Conservation (phyloP, 2,888 invertebrate genomes). For the Xestoiulus laeticollis region DNA sequence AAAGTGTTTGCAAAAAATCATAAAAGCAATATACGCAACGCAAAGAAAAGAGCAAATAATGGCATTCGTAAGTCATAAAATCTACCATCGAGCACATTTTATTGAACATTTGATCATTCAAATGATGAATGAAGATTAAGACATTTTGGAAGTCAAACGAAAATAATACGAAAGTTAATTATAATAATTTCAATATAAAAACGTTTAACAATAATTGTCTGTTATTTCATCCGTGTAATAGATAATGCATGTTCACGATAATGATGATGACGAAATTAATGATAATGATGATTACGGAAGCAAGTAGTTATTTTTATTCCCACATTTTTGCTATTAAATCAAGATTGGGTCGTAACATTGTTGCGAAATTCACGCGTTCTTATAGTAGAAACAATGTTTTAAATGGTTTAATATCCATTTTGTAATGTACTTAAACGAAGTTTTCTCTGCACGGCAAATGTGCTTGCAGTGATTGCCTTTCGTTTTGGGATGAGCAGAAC, state of each 20-base stretch:
- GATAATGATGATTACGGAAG: neutral
- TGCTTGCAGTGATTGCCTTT: conserved; percentile 10
- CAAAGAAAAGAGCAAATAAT: neutral
- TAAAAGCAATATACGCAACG: neutral
- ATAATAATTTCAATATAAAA: neutral
- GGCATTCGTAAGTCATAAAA: conserved; percentile 7
- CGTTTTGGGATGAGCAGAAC: too few species aligned
- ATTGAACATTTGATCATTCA: conserved; percentile 35
- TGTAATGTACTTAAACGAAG: neutral
- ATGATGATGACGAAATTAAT: conserved; percentile 31
- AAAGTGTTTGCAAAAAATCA: neutral
- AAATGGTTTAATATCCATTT: neutral
- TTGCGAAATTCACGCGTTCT: neutral
- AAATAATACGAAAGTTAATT: neutral
- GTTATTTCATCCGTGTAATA: conserved; percentile 35
- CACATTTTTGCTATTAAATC: conserved; percentile 19
- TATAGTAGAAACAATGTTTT: neutral
- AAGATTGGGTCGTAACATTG: neutral
- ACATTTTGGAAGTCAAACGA: neutral
- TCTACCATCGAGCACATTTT: neutral
- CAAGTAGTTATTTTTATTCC: neutral
- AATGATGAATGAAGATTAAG: conserved; percentile 9
- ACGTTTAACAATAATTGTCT: conserved; percentile 28
- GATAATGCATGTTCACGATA: conserved; percentile 5
- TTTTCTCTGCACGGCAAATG: neutral